Percentiles rank a stretch among this genome's conserved stretches.
Conservation (phyloP, 2,797 vertebrate genomes). For the Lepus oiostolus region DNA sequence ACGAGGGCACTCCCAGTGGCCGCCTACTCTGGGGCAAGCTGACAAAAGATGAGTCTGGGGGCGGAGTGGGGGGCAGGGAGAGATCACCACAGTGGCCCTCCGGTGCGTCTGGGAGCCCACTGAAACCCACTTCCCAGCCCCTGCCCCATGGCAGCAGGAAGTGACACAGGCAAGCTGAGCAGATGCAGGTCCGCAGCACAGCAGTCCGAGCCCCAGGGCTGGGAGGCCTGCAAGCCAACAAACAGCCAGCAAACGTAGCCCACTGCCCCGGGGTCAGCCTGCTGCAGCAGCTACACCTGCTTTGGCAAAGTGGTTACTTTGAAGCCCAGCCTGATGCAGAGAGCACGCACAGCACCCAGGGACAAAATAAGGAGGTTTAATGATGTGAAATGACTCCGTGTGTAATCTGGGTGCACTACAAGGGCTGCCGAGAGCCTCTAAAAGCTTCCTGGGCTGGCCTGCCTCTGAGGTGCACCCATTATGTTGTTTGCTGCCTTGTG, state of each 20-base stretch:
- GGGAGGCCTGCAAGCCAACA: constrained; percentile 61
- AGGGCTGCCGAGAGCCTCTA: constrained; percentile 79
- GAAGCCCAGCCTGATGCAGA: constrained; percentile 48
- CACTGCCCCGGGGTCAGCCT: constrained; percentile 53
- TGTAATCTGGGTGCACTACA: constrained; percentile 64
- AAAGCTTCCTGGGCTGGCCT: constrained; percentile 61
- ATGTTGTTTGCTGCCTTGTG: constrained; percentile 80
- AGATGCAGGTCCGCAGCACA: constrained; percentile 9
- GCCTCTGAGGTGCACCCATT: constrained; percentile 76
- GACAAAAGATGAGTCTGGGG: background rate
- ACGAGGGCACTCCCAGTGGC: background rate
- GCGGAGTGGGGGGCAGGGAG: background rate
- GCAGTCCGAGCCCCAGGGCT: background rate
- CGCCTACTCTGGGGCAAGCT: background rate
- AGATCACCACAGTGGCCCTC: background rate
- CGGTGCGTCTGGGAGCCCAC: background rate
- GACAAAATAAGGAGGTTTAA: constrained; percentile 65
- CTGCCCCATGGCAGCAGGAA: background rate
- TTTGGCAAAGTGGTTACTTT: constrained; percentile 76
- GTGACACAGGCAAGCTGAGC: background rate
- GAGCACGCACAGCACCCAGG: constrained; percentile 25
- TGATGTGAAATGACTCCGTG: constrained; percentile 70
- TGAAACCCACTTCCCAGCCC: background rate
- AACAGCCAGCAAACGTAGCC: constrained; percentile 29
- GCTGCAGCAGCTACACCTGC: constrained; percentile 57